Conservation (phyloP, 2,113 vertebrate species). For the Indicator indicator region DNA sequence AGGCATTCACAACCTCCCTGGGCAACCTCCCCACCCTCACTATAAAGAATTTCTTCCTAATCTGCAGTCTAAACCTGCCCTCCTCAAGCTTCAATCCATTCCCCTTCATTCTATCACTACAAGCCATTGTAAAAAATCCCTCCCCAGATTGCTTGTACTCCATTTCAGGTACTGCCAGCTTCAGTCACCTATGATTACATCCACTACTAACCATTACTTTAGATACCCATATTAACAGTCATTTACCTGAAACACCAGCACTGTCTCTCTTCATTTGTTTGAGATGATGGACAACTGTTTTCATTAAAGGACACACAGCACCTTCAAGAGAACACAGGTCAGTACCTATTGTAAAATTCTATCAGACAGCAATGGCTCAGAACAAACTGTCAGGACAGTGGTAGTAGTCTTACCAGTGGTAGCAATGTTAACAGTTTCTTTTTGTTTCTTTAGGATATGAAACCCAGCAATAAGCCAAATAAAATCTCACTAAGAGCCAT, state of each 20-base stretch:
- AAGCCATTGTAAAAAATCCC: too few relatives aligned
- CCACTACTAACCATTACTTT: neutral
- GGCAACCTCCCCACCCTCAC: too few relatives aligned
- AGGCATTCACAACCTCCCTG: too few relatives aligned
- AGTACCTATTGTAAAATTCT: neutral
- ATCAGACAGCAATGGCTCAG: neutral
- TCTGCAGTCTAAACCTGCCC: too few relatives aligned
- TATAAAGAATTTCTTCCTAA: too few relatives aligned
- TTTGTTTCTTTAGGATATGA: neutral
- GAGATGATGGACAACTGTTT: slow-evolving; percentile 74
- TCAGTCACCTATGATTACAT: neutral
- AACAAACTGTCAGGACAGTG: neutral
- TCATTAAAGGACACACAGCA: slow-evolving; percentile 82
- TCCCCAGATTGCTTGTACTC: too few relatives aligned
- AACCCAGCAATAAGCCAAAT: neutral
- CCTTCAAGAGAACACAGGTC: slow-evolving; percentile 59
- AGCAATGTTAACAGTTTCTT: neutral
- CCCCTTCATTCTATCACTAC: too few relatives aligned
- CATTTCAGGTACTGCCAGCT: neutral
- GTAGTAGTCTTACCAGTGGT: neutral
- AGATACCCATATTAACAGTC: neutral
- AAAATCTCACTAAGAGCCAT: neutral
- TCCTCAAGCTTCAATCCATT: too few relatives aligned
- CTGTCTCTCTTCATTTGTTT: slow-evolving; percentile 73
- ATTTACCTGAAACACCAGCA: slow-evolving; percentile 83